phyloP scores from a whole-genome alignment of 2,113 vertebrate genomes.

The Petromus typicus region DNA sequence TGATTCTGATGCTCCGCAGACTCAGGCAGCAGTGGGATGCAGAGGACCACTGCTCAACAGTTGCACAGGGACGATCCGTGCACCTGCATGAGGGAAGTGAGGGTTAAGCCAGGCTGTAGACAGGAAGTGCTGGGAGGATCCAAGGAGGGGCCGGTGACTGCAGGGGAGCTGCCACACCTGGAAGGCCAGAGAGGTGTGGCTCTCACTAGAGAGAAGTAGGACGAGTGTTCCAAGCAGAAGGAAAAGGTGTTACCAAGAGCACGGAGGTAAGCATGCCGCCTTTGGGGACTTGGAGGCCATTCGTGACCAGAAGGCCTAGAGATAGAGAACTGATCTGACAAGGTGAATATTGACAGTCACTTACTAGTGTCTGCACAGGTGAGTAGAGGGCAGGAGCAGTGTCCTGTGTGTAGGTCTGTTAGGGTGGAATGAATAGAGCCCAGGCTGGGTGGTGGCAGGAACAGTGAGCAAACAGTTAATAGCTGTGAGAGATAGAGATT shows the following conservation, averaged over 20 bases:
- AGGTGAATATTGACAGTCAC: background rate
- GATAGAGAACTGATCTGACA: background rate
- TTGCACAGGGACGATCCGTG: background rate
- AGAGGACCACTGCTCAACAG: background rate
- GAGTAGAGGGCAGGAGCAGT: background rate
- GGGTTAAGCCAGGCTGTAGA: background rate
- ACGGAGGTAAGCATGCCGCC: background rate
- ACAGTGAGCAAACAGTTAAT: background rate
- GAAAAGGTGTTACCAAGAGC: background rate
- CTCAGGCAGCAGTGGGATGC: no score
- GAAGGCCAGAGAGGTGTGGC: slow-evolving; percentile 1
- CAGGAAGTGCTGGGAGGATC: slow-evolving; percentile 37
- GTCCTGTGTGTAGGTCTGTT: background rate
- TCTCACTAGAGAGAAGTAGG: background rate
- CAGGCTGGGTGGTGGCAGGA: background rate
- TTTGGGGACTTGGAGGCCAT: background rate
- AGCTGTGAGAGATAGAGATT: background rate
- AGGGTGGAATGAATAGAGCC: no score
- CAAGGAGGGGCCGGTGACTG: slow-evolving; percentile 18
- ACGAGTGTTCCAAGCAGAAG: background rate
- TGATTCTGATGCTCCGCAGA: background rate
- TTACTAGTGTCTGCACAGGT: background rate
- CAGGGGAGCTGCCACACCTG: slow-evolving; percentile 58
- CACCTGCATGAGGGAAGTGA: background rate
- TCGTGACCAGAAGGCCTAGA: background rate